phyloP scores from a whole-genome alignment of 2,113 vertebrate genomes.

The Callocephalon fimbriatum region DNA sequence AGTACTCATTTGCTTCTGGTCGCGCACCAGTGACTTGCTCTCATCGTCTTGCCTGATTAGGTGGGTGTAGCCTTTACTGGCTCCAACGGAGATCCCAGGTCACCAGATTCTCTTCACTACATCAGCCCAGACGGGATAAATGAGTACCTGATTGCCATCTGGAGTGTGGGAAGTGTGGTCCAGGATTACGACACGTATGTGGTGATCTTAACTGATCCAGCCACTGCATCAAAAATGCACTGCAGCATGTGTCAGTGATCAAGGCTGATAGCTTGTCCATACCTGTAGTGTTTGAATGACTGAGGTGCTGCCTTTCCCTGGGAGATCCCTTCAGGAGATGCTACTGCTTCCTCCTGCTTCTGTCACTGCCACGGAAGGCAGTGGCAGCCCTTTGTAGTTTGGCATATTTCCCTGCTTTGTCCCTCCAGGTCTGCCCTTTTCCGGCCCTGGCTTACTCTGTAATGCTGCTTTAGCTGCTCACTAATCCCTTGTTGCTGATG shows the following conservation, averaged over 20 bases:
- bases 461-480: not conserved
- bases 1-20: not conserved
- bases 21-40: not conserved
- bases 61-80: constrained; percentile 95
- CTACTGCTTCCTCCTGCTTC: not conserved
- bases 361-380: not conserved
- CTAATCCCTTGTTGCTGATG: not conserved
- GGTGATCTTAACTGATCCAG: not conserved
- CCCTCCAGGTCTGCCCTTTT: not conserved
- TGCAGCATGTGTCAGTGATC: not conserved
- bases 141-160: constrained; percentile 90
- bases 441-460: not conserved
- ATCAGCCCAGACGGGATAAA: constrained; percentile 90
- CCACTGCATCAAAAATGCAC: not conserved
- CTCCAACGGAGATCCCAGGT: constrained; percentile 91
- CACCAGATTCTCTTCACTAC: constrained; percentile 90
- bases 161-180: constrained; percentile 91
- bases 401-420: not conserved
- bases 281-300: not conserved
- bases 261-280: not conserved
- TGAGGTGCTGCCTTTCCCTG: not conserved
- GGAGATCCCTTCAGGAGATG: not conserved
- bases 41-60: constrained; percentile 61
- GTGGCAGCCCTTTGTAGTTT: not conserved
- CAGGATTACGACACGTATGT: constrained; percentile 92